Conservation (phyloP, 2,797 vertebrate genomes). For the Agapornis canus region DNA sequence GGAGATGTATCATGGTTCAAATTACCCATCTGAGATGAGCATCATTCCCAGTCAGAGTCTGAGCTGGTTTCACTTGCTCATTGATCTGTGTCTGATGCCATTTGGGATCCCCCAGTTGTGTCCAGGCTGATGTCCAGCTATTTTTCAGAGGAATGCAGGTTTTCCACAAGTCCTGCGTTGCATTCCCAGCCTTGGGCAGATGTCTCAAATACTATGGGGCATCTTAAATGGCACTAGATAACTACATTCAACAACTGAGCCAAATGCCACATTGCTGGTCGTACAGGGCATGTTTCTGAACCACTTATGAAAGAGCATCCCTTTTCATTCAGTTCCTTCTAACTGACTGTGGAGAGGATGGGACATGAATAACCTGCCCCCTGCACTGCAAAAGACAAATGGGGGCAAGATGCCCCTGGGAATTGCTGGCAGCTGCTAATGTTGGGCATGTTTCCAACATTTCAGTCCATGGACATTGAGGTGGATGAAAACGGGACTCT, state of each 20-base stretch:
- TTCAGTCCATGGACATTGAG: conserved; percentile 91
- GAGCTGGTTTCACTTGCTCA: not conserved
- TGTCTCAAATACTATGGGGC: not conserved
- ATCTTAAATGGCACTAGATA: not conserved
- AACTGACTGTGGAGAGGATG: not conserved
- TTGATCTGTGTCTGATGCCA: not conserved
- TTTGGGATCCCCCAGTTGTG: not conserved
- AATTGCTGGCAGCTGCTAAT: not conserved
- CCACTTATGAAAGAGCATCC: not conserved
- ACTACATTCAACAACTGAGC: not conserved
- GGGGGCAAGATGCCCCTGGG: rapidly evolving
- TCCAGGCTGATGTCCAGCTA: not conserved
- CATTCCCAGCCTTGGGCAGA: not conserved
- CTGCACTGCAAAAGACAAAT: not conserved
- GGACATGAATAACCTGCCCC: not conserved
- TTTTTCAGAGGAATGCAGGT: not conserved
- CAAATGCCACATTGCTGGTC: not conserved
- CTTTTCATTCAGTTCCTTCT: not conserved
- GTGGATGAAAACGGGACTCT: conserved; percentile 97
- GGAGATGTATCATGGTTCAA: rapidly evolving
- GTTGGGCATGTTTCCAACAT: not conserved
- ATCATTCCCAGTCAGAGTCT: not conserved
- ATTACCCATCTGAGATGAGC: not conserved
- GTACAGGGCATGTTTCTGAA: rapidly evolving
- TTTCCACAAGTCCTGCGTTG: not conserved